Base-by-base conservation (phyloP, 1,140 invertebrate species). In the Brachionus koreanus region DNA sequence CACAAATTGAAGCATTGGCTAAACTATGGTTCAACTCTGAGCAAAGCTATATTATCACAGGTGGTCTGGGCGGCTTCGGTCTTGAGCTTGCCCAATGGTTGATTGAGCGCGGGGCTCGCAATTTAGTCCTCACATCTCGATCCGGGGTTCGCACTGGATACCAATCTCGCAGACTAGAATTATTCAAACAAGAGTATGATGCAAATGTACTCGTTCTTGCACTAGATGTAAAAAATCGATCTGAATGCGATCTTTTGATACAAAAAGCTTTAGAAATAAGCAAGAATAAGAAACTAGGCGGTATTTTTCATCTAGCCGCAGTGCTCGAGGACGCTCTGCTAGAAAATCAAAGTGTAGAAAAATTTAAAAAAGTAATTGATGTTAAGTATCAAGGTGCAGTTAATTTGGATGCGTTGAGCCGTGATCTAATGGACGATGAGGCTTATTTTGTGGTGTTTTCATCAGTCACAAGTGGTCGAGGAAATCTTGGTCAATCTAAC, bases 41-140 rank as follows among this genome's bases (percentile, higher is more conserved):
- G 42, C 95, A 96, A 86, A 92, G 91, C 23, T 98, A 97, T 88
- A 90, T 98, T 4, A 90, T 98, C 23, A 92, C 91, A 65, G 92
- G 96, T 37, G 96, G 96, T 84, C 90, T 98, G 0, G 96, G 96
- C 83, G 96, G 96, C 16, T 96, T 98, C 88, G 96, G 96, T 61
- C 89, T 98, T 23, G 96, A 98, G 88, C 88, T 98, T 72, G 92
- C 92, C 19, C 91, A 95, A 83, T 98, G 96, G 96, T 88, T 98
- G 85, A 91, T 96, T 6, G 88, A 90, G 16, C 91, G 95, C 65
- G 96, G 96, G 7, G 95, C 94, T 5, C 92, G 90, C 52, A 91
- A 92, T 74, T 89, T 98, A 39, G 91, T 98, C 16, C 89, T 98
- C 0, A 74, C 69, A 13, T 95, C 95, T 6, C 91, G 96, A 76